phyloP scores from a whole-genome alignment of 2,797 vertebrate genomes.

The Phataginus tricuspis region DNA sequence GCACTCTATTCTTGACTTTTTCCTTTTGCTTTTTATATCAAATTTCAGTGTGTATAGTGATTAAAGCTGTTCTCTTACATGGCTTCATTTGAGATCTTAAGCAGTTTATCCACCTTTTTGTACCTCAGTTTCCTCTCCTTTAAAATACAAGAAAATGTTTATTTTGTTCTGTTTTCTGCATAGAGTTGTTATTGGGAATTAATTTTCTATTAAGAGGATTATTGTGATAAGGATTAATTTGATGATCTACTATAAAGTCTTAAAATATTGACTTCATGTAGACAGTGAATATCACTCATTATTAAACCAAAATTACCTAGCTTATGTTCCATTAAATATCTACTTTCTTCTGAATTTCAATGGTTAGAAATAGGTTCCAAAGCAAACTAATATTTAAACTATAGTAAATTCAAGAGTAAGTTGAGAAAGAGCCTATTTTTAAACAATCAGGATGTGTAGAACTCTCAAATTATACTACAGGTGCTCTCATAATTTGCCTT shows the following conservation, averaged over 20 bases:
- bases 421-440: neutral
- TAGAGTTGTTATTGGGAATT: neutral
- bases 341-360: neutral
- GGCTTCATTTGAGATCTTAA: neutral
- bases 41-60: rapidly evolving
- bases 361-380: neutral
- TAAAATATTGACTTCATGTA: neutral
- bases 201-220: neutral
- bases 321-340: neutral
- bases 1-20: neutral
- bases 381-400: slow-evolving; percentile 13
- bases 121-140: neutral
- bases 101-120: neutral
- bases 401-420: neutral
- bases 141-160: neutral
- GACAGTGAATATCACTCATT: neutral
- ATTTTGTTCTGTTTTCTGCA: neutral
- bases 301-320: neutral
- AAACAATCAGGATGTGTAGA: neutral
- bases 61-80: neutral
- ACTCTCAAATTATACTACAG: neutral
- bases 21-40: neutral
- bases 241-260: neutral
- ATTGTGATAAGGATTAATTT: neutral
- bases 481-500: neutral